Conservation (phyloP, 2,888 invertebrate species). For the Amblyteles armatorius region DNA sequence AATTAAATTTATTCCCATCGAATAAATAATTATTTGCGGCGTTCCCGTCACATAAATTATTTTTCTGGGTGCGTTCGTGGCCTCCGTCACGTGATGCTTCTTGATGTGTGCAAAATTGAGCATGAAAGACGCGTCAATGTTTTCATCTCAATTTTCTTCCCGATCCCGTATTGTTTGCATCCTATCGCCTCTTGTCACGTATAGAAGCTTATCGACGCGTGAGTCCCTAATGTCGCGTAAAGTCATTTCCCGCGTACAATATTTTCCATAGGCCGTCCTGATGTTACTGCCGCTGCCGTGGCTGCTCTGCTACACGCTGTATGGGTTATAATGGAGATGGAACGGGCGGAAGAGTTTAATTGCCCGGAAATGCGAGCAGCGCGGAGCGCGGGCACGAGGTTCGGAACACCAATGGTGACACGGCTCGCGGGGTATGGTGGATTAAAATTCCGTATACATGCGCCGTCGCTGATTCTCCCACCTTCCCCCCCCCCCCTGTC, state of each 20-base stretch:
- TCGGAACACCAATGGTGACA: conserved; percentile 62
- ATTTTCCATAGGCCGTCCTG: conserved; percentile 65
- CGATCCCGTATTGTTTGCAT: not conserved
- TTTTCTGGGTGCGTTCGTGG: too few relatives aligned
- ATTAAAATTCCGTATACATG: conserved; percentile 70
- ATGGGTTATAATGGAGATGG: conserved; percentile 70
- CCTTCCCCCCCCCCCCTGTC: not conserved
- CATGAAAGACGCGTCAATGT: not conserved
- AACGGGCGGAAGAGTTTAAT: conserved; percentile 74
- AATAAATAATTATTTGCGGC: too few relatives aligned
- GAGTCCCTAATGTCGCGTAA: conserved; percentile 69
- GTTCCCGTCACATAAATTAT: too few relatives aligned
- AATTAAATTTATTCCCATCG: too few relatives aligned
- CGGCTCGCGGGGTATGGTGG: conserved; percentile 66
- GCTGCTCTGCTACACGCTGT: conserved; percentile 6
- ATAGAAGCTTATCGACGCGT: conserved; percentile 58
- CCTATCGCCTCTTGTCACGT: conserved; percentile 55
- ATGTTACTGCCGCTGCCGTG: conserved; percentile 30
- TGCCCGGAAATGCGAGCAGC: conserved; percentile 70
- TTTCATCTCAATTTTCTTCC: conserved; percentile 27
- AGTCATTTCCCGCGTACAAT: conserved; percentile 70
- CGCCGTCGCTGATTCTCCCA: not conserved
- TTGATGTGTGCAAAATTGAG: not conserved
- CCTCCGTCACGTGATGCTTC: too few relatives aligned
- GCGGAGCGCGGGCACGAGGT: conserved; percentile 34